Evolutionary conservation across 2,113 vertebrate genomes (phyloP).

Genomic region (Actenoides lindsayi): DNA sequence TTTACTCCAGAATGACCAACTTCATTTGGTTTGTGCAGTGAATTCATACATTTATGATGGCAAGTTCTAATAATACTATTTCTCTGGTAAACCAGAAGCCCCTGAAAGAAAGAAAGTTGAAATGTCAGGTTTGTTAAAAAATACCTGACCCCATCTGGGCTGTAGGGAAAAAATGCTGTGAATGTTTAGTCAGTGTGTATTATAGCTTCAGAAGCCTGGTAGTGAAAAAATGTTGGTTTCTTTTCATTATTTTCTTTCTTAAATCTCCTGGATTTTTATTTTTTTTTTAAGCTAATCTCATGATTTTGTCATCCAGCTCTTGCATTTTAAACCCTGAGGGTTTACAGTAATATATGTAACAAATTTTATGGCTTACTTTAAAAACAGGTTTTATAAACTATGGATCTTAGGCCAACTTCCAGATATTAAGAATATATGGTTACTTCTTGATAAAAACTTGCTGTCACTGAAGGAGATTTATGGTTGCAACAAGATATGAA

Average conservation of each 20-base stretch:
- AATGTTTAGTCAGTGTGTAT: neutral
- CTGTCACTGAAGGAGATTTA: constrained; percentile 11
- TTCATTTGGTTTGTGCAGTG: neutral
- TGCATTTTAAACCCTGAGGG: neutral
- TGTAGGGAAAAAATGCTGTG: neutral
- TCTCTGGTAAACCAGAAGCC: neutral
- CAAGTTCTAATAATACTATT: neutral
- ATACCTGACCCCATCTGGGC: neutral
- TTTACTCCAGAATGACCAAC: neutral
- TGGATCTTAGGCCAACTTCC: neutral
- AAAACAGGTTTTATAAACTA: constrained; percentile 18
- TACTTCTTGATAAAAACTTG: constrained; percentile 24
- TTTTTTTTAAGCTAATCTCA: neutral
- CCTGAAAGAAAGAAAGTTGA: neutral
- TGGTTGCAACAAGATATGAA: neutral
- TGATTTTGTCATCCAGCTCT: neutral
- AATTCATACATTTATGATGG: neutral
- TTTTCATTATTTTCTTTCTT: constrained; percentile 15
- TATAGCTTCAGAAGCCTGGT: neutral
- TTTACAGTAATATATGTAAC: neutral
- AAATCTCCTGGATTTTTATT: neutral
- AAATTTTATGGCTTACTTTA: neutral
- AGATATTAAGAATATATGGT: constrained; percentile 28
- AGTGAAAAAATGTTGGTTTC: neutral
- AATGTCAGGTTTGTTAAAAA: neutral